Conservation (phyloP, 2,113 vertebrate species). For the Turdus rufiventris region DNA sequence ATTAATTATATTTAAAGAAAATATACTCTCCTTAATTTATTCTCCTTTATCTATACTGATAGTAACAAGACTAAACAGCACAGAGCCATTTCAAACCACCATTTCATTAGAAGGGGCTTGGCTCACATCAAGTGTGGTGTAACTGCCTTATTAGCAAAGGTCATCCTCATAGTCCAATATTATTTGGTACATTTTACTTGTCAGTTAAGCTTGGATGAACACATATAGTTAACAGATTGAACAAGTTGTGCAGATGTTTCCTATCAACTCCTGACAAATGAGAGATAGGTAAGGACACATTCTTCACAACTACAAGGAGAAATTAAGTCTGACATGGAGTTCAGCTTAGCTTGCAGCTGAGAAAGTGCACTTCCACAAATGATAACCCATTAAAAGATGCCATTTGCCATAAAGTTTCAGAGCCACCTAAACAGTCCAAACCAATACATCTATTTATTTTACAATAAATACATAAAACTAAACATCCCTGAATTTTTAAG, state of each 20-base stretch:
- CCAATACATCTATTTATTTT: rapidly evolving
- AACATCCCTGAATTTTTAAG: not conserved
- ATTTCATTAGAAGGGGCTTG: not conserved
- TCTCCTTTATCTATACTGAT: not conserved
- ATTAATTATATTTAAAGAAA: not conserved
- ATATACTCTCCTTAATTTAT: not conserved
- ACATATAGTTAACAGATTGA: constrained; percentile 57
- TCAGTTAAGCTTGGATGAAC: constrained; percentile 54
- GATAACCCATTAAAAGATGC: not conserved
- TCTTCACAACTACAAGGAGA: constrained; percentile 22
- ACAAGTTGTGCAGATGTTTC: constrained; percentile 60
- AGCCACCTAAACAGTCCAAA: not conserved
- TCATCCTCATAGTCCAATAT: constrained; percentile 25
- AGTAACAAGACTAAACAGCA: not conserved
- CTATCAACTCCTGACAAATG: constrained; percentile 62
- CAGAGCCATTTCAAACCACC: not conserved
- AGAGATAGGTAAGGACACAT: constrained; percentile 33
- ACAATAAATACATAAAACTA: not conserved
- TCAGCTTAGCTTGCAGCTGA: not conserved
- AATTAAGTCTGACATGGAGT: constrained; percentile 30
- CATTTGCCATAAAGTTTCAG: not conserved
- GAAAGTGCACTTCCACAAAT: not conserved
- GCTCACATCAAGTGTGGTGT: not conserved
- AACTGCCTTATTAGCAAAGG: constrained; percentile 54
- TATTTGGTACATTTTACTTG: constrained; percentile 23